Evolutionary conservation across 2,888 invertebrate species (phyloP), one percentile per base, ranked within the genome.

Genomic region (Penaeus monodon): DNA sequence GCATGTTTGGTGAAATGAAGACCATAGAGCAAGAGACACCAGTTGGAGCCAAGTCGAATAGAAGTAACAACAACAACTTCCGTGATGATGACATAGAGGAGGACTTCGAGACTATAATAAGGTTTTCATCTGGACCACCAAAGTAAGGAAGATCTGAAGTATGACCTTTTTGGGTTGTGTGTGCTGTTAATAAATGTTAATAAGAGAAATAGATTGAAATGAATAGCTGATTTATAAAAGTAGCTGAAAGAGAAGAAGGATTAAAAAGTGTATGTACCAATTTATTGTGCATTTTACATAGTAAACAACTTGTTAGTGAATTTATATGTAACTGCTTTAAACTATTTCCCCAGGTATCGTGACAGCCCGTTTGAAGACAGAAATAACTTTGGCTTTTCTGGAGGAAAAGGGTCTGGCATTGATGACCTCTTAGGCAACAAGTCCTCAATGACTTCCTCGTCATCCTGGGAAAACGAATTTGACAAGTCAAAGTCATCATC

Each of bases 1-100:
- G 98, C 22, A 97, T 97, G 22, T 92, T 97, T 84, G 95, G 95
- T 86, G 98, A 97, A 92, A 98, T 99, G 98, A 95, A 96, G 92
- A 94, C 94, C 38, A 97, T 99, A 91, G 96, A 97, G 92, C 98
- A 98, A 93, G 96, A 97, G 92, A 94, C 94, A 91, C 93, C 94
- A 17, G 93, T 93, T 57, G 91, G 92, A 81, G 91, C 92, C 17
- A 87, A 82, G 20, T 81, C 84, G 24, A 84, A 77, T 29, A 73
- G 83, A 8, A 78, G 81, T 77, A 85, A 70, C 70, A 83, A 81
- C 70, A 85, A 85, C 77, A 81, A 85, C 81, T 88, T 90, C 87
- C 90, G 89, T 85, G 91, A 90, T 86, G 90, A 90, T 80, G 91
- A 90, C 73, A 89, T 92, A 90, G 93, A 93, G 77, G 93, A 93